phyloP scores from a whole-genome alignment of 2,113 vertebrate genomes.

The Callipepla californica region DNA sequence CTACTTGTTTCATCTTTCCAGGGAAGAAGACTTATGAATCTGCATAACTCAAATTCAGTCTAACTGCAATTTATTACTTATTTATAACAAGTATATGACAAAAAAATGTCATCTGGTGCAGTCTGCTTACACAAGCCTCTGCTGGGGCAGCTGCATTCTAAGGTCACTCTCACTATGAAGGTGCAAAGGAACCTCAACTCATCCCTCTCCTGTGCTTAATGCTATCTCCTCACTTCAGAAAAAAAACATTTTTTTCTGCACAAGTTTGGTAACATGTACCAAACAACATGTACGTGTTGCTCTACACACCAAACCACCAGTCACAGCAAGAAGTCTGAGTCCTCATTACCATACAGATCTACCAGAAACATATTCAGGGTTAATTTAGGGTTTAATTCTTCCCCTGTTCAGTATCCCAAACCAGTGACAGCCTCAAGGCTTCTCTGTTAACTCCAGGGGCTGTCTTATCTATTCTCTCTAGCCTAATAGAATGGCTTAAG shows the following conservation, averaged over 20 bases:
- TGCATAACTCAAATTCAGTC: not conserved
- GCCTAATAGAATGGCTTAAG: not conserved
- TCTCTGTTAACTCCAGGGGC: not conserved
- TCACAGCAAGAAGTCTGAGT: not conserved
- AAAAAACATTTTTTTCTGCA: not conserved
- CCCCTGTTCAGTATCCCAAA: not conserved
- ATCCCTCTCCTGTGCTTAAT: conserved; percentile 20
- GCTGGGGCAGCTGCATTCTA: not conserved
- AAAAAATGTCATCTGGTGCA: not conserved
- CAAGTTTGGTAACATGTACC: conserved; percentile 10
- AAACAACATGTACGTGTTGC: not conserved
- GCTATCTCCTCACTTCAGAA: conserved; percentile 5
- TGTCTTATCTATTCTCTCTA: not conserved
- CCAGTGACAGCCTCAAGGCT: not conserved
- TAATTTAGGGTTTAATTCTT: not conserved
- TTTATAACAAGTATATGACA: not conserved
- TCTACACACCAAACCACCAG: not conserved
- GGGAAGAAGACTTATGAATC: not conserved
- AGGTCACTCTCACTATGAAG: not conserved
- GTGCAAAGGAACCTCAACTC: not conserved
- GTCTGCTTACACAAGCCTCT: not conserved
- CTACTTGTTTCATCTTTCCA: conserved; percentile 25
- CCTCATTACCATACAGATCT: not conserved
- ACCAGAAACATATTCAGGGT: not conserved
- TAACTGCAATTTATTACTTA: conserved; percentile 15